Evolutionary conservation across 30 jellyfish, hydroid and myxozoan species (phyloP), one percentile per base, ranked within the genome.

Genomic region (Aurelia coerulea): DNA sequence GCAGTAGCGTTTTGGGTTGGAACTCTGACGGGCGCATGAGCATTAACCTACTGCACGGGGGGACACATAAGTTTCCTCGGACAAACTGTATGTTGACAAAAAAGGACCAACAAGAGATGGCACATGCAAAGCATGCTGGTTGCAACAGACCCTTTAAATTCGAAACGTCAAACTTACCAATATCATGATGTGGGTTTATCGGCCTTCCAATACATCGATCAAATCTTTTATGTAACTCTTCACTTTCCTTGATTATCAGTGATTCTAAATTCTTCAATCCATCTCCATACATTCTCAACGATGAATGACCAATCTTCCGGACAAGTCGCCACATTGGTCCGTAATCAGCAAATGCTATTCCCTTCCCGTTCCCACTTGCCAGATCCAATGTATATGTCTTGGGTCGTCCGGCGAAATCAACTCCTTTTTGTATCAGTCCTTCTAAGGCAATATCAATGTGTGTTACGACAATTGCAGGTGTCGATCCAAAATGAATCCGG

Each of bases 321-420:
- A 85, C 93, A 31, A 92, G 78, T 49, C 93, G 85, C 98, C 98
- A 92, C 90, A 78, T 74, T 16, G 95, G 96, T 4, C 96, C 94
- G 52, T 92, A 92, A 74, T 92, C 98, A 10, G 86, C 96, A 78
- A 92, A 92, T 5, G 98, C 98, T 14, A 92, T 92, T 0, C 97
- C 97, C 63, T 90, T 90, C 15, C 97, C 97, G 59, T 80, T 73
- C 13, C 92, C 89, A 58, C 91, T 90, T 41, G 97, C 90, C 14
- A 90, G 84, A 63, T 84, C 91, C 83, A 90, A 73, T 31, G 97
- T 90, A 58, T 90, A 90, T 67, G 93, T 79, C 66, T 65, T 76
- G 1, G 95, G 95, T 65, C 97, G 46, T 31, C 97, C 97, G n/a
- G 97, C 97, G 68, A 90, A 90, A 52, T 90, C 97, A 37, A 72